These are phyloP conservation scores for Luperina nickerlii DNA, from an alignment of 2,888 invertebrate genomes.

Conservation along the genomic window DNA sequence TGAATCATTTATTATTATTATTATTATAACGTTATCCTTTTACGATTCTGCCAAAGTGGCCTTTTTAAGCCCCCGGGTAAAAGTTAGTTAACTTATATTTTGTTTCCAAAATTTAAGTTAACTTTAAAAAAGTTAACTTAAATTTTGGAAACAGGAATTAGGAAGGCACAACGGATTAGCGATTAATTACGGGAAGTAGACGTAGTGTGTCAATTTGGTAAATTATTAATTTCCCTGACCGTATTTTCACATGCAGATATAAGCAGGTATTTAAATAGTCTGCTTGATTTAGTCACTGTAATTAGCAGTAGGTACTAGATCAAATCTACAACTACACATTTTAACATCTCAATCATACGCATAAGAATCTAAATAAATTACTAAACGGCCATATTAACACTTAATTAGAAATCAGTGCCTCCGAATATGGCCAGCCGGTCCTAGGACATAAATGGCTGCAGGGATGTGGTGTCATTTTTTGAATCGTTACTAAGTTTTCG, in stretches of 20 bases:
- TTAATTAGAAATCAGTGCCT: constrained; percentile 33
- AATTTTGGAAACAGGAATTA: too few relatives aligned
- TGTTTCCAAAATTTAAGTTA: too few relatives aligned
- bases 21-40: too few relatives aligned
- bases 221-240: neutral
- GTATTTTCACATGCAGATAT: neutral
- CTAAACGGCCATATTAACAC: constrained; percentile 21
- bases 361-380: constrained; percentile 44
- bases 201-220: neutral
- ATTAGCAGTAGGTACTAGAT: neutral
- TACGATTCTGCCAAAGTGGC: too few relatives aligned
- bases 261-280: neutral
- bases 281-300: neutral
- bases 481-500: too few relatives aligned
- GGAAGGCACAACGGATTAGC: too few relatives aligned
- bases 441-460: neutral
- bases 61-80: too few relatives aligned
- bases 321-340: neutral
- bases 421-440: constrained; percentile 40
- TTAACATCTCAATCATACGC: constrained; percentile 39
- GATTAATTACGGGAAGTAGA: neutral
- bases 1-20: too few relatives aligned
- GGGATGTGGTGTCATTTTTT: neutral
- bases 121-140: too few relatives aligned
- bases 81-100: too few relatives aligned